A percentile compares a stretch with the other conserved stretches of the same genome.
phyloP scores from a whole-genome alignment of 2,113 vertebrate genomes.

The Emydocephalus ijimae region DNA sequence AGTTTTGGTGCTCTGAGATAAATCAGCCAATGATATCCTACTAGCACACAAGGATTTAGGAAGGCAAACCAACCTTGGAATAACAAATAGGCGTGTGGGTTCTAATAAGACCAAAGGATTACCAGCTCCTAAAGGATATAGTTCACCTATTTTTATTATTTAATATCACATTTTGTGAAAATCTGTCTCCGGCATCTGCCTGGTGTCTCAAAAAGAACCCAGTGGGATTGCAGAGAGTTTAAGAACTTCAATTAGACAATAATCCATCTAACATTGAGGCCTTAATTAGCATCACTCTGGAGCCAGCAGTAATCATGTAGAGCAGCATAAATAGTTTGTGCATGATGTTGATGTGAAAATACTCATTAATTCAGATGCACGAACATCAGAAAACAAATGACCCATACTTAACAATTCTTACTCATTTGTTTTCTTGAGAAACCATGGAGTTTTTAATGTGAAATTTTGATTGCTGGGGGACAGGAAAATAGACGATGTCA shows the following conservation, averaged over 20 bases:
- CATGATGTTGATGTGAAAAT: not conserved
- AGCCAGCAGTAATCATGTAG: not conserved
- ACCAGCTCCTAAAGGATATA: not conserved
- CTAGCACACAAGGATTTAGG: not conserved
- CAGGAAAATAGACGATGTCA: too few relatives aligned
- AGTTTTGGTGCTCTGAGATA: not conserved
- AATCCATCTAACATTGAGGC: not conserved
- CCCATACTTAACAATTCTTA: not conserved
- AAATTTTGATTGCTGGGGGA: not conserved
- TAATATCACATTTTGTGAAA: conserved; percentile 8
- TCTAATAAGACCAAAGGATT: not conserved
- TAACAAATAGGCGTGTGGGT: not conserved
- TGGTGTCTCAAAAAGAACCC: not conserved
- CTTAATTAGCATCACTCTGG: conserved; percentile 19
- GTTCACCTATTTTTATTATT: not conserved
- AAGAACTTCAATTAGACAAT: not conserved
- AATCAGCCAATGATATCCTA: not conserved
- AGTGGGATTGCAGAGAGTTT: not conserved
- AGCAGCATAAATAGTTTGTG: not conserved
- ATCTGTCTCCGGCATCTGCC: conserved; percentile 6
- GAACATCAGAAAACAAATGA: not conserved
- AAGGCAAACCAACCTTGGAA: not conserved
- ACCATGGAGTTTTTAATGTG: not conserved
- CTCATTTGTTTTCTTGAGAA: not conserved
- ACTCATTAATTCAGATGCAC: not conserved